Conservation (phyloP, 2,888 invertebrate species). For the Diaphora mendica region DNA sequence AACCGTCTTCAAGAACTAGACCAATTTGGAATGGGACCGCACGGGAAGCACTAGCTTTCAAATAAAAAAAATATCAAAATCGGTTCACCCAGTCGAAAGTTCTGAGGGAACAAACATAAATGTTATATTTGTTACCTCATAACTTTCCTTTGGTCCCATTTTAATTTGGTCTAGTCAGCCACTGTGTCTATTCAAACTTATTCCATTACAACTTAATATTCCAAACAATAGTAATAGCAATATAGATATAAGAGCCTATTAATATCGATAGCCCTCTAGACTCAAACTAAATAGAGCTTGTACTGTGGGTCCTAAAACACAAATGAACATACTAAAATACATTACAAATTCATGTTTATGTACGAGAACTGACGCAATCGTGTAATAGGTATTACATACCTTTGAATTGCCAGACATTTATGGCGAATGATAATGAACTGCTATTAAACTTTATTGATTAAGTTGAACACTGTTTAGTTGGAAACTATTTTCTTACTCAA, state of each 20-base stretch:
- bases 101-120: no score
- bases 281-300: not conserved
- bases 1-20: no score
- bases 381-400: not conserved
- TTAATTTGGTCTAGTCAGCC: no score
- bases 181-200: no score
- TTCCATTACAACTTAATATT: not conserved
- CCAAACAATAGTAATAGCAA: not conserved
- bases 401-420: not conserved
- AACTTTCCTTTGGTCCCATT: no score
- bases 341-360: slow-evolving; percentile 1
- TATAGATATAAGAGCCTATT: not conserved
- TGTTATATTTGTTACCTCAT: no score
- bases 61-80: no score
- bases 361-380: not conserved
- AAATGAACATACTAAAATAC: not conserved
- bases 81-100: no score
- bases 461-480: not conserved
- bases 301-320: not conserved
- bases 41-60: no score
- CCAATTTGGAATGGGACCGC: no score
- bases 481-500: not conserved
- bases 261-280: not conserved
- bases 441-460: not conserved
- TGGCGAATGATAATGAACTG: not conserved